A percentile compares a stretch with the other conserved stretches of the same genome.
Evolutionary conservation across 2,888 invertebrate genomes (phyloP).

Genomic region (Anoncus sp.): DNA sequence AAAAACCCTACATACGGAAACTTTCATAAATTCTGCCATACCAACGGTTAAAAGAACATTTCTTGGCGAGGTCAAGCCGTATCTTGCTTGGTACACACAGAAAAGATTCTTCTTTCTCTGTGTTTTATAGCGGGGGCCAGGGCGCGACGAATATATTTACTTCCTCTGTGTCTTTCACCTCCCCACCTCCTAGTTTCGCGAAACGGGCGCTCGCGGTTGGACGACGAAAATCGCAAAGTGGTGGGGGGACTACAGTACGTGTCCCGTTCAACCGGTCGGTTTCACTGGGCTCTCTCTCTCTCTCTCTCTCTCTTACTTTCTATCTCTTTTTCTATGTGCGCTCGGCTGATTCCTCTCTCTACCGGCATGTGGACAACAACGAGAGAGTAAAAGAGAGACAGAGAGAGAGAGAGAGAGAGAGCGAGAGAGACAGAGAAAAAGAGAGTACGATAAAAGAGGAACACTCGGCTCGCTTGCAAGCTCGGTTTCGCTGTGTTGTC

Average conservation of each 20-base stretch:
- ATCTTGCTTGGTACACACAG: conserved; percentile 25
- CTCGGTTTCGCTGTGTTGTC: conserved; percentile 73
- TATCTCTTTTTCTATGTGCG: conserved; percentile 11
- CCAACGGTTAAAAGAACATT: conserved; percentile 18
- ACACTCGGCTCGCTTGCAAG: conserved; percentile 58
- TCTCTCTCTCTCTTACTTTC: conserved; percentile 15
- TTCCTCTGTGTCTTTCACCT: background rate
- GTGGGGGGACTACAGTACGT: conserved; percentile 8
- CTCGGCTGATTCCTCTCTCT: conserved; percentile 31
- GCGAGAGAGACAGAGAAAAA: conserved; percentile 20
- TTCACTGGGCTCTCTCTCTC: conserved; percentile 10
- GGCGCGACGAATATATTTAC: conserved; percentile 46
- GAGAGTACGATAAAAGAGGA: conserved; percentile 59
- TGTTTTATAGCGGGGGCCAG: conserved; percentile 20
- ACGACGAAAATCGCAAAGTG: conserved; percentile 26
- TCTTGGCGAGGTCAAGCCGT: conserved; percentile 30
- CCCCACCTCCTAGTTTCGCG: conserved; percentile 11
- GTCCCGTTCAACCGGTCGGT: conserved; percentile 38
- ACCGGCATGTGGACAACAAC: conserved; percentile 49
- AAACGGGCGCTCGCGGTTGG: conserved; percentile 28
- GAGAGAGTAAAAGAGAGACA: conserved; percentile 14
- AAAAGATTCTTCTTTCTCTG: conserved; percentile 17
- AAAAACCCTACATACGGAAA: conserved; percentile 33
- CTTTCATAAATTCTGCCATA: conserved; percentile 16
- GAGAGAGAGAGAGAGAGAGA: conserved; percentile 16